phyloP scores from a whole-genome alignment of 1,140 invertebrate genomes.

The Dreissena polymorpha region DNA sequence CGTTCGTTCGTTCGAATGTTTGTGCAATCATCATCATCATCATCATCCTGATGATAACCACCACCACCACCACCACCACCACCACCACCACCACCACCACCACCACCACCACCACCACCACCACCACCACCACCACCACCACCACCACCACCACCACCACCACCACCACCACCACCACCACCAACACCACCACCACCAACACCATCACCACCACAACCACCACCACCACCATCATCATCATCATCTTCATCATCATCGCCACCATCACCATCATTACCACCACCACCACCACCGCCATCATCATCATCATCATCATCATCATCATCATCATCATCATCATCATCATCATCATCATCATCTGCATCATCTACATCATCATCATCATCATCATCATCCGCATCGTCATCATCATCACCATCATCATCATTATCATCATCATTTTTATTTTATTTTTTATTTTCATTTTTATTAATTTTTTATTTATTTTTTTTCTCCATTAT shows the following conservation, averaged over 20 bases:
- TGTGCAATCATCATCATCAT: background rate
- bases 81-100: too few relatives aligned
- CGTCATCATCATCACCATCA: too few relatives aligned
- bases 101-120: background rate
- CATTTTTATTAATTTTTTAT: too few relatives aligned
- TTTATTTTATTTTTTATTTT: too few relatives aligned
- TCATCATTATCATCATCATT: too few relatives aligned
- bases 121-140: background rate
- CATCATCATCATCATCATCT: too few relatives aligned
- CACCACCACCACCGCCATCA: background rate
- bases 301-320: background rate
- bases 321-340: background rate
- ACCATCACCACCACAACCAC: background rate
- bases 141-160: background rate
- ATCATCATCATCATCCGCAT: too few relatives aligned
- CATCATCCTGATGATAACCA: background rate
- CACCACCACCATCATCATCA: background rate
- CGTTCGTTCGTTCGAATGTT: too few relatives aligned
- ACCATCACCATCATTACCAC: background rate
- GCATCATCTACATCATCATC: too few relatives aligned
- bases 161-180: background rate
- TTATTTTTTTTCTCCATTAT: too few relatives aligned
- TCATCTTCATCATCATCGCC: background rate
- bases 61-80: background rate
- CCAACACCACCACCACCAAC: background rate